These are phyloP conservation scores for Indri indri DNA, from an alignment of 2,113 vertebrate species.

Conservation along the genomic window DNA sequence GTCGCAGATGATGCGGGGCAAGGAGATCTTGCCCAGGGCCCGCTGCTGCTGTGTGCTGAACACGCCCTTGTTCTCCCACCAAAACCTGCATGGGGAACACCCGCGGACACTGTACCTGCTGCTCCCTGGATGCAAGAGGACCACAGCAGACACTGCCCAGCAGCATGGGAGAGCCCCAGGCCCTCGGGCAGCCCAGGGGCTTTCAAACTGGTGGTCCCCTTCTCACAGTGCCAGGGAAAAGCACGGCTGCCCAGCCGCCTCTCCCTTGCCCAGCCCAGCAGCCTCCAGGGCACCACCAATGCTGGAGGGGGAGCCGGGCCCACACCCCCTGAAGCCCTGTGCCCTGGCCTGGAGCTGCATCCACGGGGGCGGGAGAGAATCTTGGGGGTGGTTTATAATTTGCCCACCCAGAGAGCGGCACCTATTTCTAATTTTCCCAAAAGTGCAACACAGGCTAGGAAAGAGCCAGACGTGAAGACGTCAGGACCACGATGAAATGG, in stretches of 20 bases:
- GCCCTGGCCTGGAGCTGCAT: neutral
- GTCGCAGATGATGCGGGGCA: slow-evolving; percentile 93
- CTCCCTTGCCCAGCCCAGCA: neutral
- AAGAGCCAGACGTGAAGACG: neutral
- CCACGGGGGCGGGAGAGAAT: neutral
- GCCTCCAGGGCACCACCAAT: neutral
- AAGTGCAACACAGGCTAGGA: neutral
- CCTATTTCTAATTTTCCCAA: neutral
- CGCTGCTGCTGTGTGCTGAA: slow-evolving; percentile 85
- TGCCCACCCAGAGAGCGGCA: neutral
- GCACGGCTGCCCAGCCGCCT: neutral
- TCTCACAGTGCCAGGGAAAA: neutral
- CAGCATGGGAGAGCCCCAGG: neutral
- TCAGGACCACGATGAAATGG: neutral
- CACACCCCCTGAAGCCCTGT: neutral
- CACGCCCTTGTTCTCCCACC: slow-evolving; percentile 88
- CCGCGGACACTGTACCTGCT: fast-evolving
- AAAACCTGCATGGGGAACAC: slow-evolving; percentile 82
- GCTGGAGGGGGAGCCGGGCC: neutral
- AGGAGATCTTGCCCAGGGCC: slow-evolving; percentile 82
- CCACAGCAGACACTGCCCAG: neutral
- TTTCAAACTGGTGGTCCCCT: neutral
- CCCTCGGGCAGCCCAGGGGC: neutral
- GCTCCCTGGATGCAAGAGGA: neutral
- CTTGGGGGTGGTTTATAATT: neutral